A percentile compares a stretch with the other conserved stretches of the same genome.
These are phyloP conservation scores for Hylomyscus alleni DNA, from an alignment of 2,797 vertebrate species.

Conservation along the genomic window DNA sequence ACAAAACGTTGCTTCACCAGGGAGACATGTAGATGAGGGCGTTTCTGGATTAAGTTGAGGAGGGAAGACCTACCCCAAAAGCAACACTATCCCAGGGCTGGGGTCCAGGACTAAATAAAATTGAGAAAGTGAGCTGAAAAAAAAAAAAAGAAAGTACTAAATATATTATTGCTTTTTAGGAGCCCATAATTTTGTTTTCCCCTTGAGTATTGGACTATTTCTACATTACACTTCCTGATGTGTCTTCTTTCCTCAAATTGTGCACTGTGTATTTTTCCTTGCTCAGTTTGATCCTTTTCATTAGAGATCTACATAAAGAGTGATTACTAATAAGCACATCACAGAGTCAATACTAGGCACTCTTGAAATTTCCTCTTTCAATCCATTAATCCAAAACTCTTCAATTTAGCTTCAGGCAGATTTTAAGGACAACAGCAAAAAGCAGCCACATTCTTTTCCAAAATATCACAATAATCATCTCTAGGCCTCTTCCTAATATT, in stretches of 20 bases:
- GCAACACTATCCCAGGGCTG: neutral
- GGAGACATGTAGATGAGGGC: neutral
- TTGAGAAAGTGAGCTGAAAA: neutral
- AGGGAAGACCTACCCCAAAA: neutral
- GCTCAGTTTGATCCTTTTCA: neutral
- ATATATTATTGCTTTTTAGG: neutral
- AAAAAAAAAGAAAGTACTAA: no score
- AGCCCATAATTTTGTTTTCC: neutral
- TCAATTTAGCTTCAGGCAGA: neutral
- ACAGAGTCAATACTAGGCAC: neutral
- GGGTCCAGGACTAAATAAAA: neutral
- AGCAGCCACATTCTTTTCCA: neutral
- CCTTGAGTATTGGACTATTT: neutral
- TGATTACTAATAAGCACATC: neutral
- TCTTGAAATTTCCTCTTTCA: neutral
- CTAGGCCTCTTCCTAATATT: neutral
- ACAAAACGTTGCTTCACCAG: neutral
- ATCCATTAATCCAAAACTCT: neutral
- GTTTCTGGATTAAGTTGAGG: neutral
- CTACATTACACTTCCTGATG: neutral
- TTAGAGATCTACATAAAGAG: neutral
- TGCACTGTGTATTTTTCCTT: neutral
- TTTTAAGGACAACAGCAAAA: neutral
- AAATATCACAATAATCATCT: neutral
- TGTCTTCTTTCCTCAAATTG: neutral